Evolutionary conservation across 2,797 vertebrate species (phyloP), one percentile per base, ranked within the genome.

Genomic region (Ibycter americanus): DNA sequence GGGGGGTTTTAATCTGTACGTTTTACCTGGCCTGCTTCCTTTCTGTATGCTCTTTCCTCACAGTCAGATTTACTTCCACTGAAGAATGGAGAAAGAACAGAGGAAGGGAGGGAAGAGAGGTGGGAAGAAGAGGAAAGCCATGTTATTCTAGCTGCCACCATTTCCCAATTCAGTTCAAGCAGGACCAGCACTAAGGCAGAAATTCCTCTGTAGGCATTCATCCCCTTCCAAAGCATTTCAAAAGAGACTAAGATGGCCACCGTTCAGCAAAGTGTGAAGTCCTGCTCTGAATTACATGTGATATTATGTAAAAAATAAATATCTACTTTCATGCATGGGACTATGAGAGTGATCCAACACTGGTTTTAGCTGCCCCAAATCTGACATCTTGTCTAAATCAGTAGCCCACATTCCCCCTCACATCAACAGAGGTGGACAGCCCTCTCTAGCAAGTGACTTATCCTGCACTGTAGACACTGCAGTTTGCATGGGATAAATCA

Each of bases 1-100:
- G 36, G 4, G 3, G 0, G 17, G 40, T 20, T 72, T 40, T 32
- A 27, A 66, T 15, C 42, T 62, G 10, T 52, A 26, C 0, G 0
- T 63, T 77, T 84, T 55, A 16, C 71, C 31, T 15, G n/a, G 25
- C 15, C 77, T 89, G 80, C 34, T 84, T 42, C 54, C 31, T 65
- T 62, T 61, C 67, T 58, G 23, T 25, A 46, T 0, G 1, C 12
- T 82, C 27, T 61, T 71, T 31, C 31, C 78, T 72, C 51, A 61
- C 29, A 46, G 76, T 26, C 36, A 83, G 67, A 80, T 55, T 90
- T 44, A 29, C 12, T 89, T 70, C 58, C 49, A 49, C 62, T 66
- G 16, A 70, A 59, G 40, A 72, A 84, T 7, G 29, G 58, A 86
- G 61, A 84, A 71, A 52, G 32, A 81, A 86, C 25, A 83, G 47